Evolutionary conservation across 2,113 vertebrate genomes (phyloP).

Genomic region (Microtus richardsoni): DNA sequence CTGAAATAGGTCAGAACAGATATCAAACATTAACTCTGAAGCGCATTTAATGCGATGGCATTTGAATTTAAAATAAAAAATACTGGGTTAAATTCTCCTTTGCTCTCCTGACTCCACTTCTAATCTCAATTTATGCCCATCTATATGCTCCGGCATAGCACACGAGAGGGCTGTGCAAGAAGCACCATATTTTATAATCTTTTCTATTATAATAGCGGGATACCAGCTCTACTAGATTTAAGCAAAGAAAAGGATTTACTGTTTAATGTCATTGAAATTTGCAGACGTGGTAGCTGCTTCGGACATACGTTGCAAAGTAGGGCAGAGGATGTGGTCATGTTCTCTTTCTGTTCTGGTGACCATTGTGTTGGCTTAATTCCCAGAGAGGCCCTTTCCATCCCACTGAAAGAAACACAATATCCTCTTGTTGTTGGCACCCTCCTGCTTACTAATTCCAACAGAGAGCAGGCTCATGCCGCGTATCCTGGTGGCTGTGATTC

Average conservation of each 20-base stretch:
- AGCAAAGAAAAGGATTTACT: neutral
- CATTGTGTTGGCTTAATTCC: neutral
- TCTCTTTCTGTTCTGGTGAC: neutral
- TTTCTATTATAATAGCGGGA: neutral
- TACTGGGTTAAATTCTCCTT: constrained; percentile 19
- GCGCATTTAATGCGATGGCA: neutral
- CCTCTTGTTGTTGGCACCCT: neutral
- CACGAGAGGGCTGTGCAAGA: neutral
- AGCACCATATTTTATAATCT: neutral
- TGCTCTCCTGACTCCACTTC: neutral
- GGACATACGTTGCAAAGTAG: neutral
- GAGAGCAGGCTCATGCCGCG: neutral
- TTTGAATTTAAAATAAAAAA: constrained; percentile 52
- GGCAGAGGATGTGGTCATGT: neutral
- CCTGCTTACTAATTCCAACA: neutral
- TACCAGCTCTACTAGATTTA: neutral
- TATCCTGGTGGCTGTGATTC: neutral
- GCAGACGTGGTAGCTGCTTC: neutral
- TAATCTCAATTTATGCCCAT: neutral
- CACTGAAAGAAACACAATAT: neutral
- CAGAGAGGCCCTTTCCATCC: neutral
- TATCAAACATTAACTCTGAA: constrained; percentile 48
- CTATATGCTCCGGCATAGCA: neutral
- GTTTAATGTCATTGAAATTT: neutral
- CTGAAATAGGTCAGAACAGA: constrained; percentile 50